Base-by-base conservation (phyloP, 2,113 vertebrate genomes). In the Eubucco bourcierii region DNA sequence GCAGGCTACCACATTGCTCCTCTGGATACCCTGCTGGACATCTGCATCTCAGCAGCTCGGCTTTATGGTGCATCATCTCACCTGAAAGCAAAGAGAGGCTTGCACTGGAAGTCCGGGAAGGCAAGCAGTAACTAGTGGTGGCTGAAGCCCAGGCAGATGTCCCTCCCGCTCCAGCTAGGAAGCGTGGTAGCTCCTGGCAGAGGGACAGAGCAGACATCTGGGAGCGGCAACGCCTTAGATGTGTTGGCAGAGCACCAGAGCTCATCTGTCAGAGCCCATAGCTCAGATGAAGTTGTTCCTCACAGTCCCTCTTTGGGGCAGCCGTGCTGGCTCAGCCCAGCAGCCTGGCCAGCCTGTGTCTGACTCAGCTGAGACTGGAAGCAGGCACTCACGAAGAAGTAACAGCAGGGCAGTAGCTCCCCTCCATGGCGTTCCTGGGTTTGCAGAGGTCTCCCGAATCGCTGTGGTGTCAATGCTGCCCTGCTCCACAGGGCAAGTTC, bases 351-450 rank as follows among this genome's bases (percentile, higher is more conserved):
- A 23, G 4, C 14, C 77, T 6, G 2, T 1, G 1, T 15, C 58
- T 52, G 71, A 17, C 33, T 65, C 44, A 37, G 0, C 18, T 5
- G 2, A 34, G 61, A 25, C 14, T 1, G 4, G 31, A n/a, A 78
- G 66, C 31, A 52, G 47, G 21, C 1, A 1, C 41, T 33, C 25
- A 8, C 12, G 12, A 10, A 52, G 31, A 14, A 47, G 14, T 2
- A 14, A 50, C n/a, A 46, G 14, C 16, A 3, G 17, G 23, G 24
- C 7, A 53, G 15, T 14, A 1, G 14, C 23, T 15, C 12, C 4
- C 4, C 47, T 58, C 25, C 17, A 5, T 0, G 0, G 25, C 2
- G 0, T 46, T n/a, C 53, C 34, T 23, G 47, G 27, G 4, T 81
- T 67, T 71, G 27, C 34, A 75, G 74, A 23, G 19, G 3, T n/a